Conservation (phyloP, 1,140 invertebrate genomes). For the Schlechtendalia chinensis region DNA sequence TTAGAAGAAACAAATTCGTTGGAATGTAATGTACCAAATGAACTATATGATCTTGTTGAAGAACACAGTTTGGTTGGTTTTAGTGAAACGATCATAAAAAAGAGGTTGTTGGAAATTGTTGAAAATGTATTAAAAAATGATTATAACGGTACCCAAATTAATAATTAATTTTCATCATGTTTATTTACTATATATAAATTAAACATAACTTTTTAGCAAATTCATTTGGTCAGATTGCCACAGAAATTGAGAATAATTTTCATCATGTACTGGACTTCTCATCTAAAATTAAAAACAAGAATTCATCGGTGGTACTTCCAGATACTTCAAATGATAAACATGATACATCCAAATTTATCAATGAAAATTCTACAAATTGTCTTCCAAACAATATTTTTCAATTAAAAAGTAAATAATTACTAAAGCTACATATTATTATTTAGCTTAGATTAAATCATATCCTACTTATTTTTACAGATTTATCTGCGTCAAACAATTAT, state of each 20-base stretch:
- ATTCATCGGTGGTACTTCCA: neutral
- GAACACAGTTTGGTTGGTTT: slow-evolving; percentile 6
- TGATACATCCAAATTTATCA: neutral
- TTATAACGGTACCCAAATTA: neutral
- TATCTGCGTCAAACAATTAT: neutral
- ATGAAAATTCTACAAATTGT: neutral
- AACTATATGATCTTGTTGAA: slow-evolving; percentile 13
- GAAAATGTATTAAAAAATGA: neutral
- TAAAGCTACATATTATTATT: neutral
- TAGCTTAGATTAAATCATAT: too few relatives aligned
- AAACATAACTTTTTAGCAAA: slow-evolving; percentile 1
- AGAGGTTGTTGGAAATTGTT: neutral
- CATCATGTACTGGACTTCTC: neutral
- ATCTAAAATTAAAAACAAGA: slow-evolving; percentile 1
- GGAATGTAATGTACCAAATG: neutral
- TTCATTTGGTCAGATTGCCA: neutral
- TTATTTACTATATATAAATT: neutral
- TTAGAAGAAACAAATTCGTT: neutral
- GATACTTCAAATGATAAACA: neutral
- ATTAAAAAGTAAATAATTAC: slow-evolving; percentile 8
- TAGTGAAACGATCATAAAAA: slow-evolving; percentile 1
- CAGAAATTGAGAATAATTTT: slow-evolving; percentile 25
- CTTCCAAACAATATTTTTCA: neutral
- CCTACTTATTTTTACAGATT: neutral
- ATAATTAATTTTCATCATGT: neutral